Percentiles rank a stretch among this genome's conserved stretches.
These are phyloP conservation scores for Aporrectodea caliginosa DNA, from an alignment of 1,140 invertebrate genomes.

Conservation along the genomic window DNA sequence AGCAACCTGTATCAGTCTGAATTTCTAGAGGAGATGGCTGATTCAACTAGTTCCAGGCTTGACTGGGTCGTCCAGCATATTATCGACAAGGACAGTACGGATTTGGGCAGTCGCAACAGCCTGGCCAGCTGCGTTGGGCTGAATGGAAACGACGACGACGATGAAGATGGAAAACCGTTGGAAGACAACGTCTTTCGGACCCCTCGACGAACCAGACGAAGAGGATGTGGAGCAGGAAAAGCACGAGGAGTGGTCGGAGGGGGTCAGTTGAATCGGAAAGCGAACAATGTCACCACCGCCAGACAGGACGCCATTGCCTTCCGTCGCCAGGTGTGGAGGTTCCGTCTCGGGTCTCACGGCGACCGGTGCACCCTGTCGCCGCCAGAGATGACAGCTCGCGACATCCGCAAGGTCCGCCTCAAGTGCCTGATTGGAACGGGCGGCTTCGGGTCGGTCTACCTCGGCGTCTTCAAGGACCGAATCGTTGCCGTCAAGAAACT, in stretches of 20 bases:
- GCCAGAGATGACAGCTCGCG: background rate
- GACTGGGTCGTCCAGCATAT: too few relatives aligned
- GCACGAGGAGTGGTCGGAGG: too few relatives aligned
- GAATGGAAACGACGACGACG: background rate
- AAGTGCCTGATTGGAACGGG: constrained; percentile 22
- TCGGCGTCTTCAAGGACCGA: constrained; percentile 17
- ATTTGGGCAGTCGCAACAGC: background rate
- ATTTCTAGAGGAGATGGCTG: too few relatives aligned
- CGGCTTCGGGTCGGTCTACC: constrained; percentile 30
- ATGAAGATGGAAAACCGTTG: background rate
- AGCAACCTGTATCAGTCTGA: too few relatives aligned
- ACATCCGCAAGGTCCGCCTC: constrained; percentile 13
- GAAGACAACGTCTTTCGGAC: background rate
- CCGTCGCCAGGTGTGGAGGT: constrained; percentile 3
- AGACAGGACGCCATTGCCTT: background rate
- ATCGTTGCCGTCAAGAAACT: constrained; percentile 29
- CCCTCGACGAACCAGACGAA: background rate
- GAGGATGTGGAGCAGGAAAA: background rate
- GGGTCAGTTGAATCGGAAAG: background rate
- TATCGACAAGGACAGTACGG: too few relatives aligned
- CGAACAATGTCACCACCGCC: too few relatives aligned
- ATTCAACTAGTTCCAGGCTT: too few relatives aligned
- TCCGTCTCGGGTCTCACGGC: constrained; percentile 13
- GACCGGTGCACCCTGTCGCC: constrained; percentile 1
- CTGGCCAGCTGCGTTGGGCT: background rate